Conservation (phyloP, 2,113 vertebrate genomes). For the Probosciger aterrimus region DNA sequence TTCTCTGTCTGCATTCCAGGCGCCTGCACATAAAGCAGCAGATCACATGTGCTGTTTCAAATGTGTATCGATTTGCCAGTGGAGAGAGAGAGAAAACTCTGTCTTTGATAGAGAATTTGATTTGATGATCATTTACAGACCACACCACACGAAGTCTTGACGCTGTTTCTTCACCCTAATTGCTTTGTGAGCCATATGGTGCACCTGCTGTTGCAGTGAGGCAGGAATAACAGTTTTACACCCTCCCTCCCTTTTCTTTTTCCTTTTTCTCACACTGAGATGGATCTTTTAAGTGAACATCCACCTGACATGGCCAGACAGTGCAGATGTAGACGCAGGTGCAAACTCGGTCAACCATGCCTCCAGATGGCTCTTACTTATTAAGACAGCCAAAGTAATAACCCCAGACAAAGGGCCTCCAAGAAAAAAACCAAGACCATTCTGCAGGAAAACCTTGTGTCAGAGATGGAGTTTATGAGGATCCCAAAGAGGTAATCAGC, state of each 20-base stretch:
- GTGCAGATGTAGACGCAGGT: slow-evolving; percentile 61
- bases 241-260: slow-evolving; percentile 45
- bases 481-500: slow-evolving; percentile 2
- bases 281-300: slow-evolving; percentile 56
- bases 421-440: neutral
- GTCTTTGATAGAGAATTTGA: slow-evolving; percentile 35
- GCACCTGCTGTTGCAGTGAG: slow-evolving; percentile 54
- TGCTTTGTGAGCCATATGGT: slow-evolving; percentile 66
- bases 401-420: slow-evolving; percentile 28
- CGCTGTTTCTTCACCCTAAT: slow-evolving; percentile 59
- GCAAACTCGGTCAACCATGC: slow-evolving; percentile 56
- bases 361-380: slow-evolving; percentile 66
- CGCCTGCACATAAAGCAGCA: neutral
- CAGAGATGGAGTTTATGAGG: neutral
- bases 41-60: neutral
- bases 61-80: slow-evolving; percentile 27
- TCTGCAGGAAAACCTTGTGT: slow-evolving; percentile 17
- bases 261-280: slow-evolving; percentile 52
- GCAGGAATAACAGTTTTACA: slow-evolving; percentile 51
- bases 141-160: slow-evolving; percentile 39
- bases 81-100: slow-evolving; percentile 5
- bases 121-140: slow-evolving; percentile 56
- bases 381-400: slow-evolving; percentile 67
- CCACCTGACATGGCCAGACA: slow-evolving; percentile 59
- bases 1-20: slow-evolving; percentile 42